Conservation (phyloP, 37 sponge, comb jelly and placozoan species). For the Petrosia ficiformis region DNA sequence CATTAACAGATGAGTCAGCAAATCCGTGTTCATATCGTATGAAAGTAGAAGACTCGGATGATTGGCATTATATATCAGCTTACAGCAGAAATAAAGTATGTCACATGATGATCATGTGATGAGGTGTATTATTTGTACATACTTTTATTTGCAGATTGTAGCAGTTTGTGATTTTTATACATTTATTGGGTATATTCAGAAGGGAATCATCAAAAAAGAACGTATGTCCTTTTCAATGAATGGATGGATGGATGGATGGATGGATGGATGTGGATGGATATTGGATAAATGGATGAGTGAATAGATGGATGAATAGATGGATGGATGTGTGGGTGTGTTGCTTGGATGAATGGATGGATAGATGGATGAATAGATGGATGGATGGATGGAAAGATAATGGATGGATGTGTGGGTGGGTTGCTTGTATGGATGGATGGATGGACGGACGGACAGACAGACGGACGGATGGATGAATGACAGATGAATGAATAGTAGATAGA, state of each 20-base stretch:
- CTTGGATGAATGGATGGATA: too few species aligned
- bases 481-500: neutral
- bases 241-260: too few species aligned
- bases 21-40: slow-evolving; percentile 43
- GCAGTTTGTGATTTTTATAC: slow-evolving; percentile 67
- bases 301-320: too few species aligned
- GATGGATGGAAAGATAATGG: too few species aligned
- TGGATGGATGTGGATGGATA: too few species aligned
- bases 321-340: too few species aligned
- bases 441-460: too few species aligned
- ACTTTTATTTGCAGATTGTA: slow-evolving; percentile 30
- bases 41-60: slow-evolving; percentile 12
- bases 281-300: too few species aligned
- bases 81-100: slow-evolving; percentile 67
- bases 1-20: slow-evolving; percentile 20
- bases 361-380: too few species aligned
- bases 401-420: too few species aligned
- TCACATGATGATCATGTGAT: neutral
- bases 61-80: slow-evolving; percentile 54
- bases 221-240: slow-evolving; percentile 18
- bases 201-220: slow-evolving; percentile 55
- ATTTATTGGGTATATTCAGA: slow-evolving; percentile 58
- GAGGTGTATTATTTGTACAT: neutral
- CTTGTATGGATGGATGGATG: too few species aligned
- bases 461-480: too few species aligned